These are phyloP conservation scores for Buphagus erythrorhynchus DNA, from an alignment of 2,797 vertebrate genomes.

Conservation along the genomic window DNA sequence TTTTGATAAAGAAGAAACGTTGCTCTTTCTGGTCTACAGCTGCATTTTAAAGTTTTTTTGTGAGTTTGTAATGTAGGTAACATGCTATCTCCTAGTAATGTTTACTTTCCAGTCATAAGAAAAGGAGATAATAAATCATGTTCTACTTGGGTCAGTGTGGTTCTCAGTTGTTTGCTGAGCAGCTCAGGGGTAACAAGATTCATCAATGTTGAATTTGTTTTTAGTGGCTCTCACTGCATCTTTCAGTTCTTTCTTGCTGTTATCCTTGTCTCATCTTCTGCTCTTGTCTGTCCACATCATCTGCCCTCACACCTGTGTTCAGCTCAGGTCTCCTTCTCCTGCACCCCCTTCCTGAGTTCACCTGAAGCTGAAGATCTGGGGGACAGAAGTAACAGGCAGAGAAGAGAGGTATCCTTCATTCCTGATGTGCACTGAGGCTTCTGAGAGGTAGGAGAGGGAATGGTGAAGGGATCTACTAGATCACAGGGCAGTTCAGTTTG, in stretches of 20 bases:
- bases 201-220: not conserved
- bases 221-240: not conserved
- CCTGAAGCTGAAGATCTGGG: not conserved
- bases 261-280: fast-evolving
- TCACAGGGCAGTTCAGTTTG: not conserved
- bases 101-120: not conserved
- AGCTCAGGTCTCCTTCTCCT: not conserved
- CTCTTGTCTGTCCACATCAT: not conserved
- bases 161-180: not conserved
- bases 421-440: not conserved
- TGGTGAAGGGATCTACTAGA: not conserved
- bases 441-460: not conserved
- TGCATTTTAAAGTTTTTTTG: not conserved
- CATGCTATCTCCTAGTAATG: not conserved
- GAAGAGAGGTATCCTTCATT: not conserved
- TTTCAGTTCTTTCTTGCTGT: not conserved
- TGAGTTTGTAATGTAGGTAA: not conserved
- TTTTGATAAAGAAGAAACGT: not conserved
- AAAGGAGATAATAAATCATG: not conserved
- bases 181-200: not conserved
- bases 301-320: not conserved
- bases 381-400: not conserved
- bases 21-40: not conserved
- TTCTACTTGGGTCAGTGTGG: not conserved
- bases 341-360: not conserved